Conservation (phyloP, 2,888 invertebrate species). For the Pegoplata infirma region DNA sequence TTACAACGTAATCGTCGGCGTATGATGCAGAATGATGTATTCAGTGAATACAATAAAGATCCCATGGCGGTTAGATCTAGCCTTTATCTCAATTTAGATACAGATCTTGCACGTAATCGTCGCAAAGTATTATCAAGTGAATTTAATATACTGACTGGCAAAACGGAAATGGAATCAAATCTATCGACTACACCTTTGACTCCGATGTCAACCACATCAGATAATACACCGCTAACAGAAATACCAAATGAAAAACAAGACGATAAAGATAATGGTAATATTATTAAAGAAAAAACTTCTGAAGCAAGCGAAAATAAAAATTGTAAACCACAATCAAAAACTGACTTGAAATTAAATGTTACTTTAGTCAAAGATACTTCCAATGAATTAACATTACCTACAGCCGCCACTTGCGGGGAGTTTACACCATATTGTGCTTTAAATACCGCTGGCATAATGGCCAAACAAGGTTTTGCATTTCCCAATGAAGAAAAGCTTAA, state of each 20-base stretch:
- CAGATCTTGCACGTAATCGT: slow-evolving; percentile 68
- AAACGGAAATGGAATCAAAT: neutral
- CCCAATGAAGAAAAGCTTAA: slow-evolving; percentile 35
- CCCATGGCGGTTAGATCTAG: slow-evolving; percentile 62
- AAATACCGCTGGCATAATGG: slow-evolving; percentile 70
- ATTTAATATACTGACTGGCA: slow-evolving; percentile 68
- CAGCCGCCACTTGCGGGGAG: slow-evolving; percentile 29
- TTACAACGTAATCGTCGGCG: slow-evolving; percentile 76
- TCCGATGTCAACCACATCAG: slow-evolving; percentile 71
- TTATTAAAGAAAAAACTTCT: neutral
- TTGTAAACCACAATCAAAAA: slow-evolving; percentile 23
- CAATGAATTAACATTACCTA: neutral
- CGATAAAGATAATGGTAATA: slow-evolving; percentile 64
- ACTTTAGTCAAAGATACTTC: slow-evolving; percentile 40
- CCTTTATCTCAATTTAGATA: slow-evolving; percentile 69
- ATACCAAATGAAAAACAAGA: slow-evolving; percentile 31
- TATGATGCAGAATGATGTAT: slow-evolving; percentile 73
- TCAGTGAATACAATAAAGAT: slow-evolving; percentile 67
- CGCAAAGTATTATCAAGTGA: slow-evolving; percentile 70
- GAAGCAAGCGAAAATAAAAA: slow-evolving; percentile 8
- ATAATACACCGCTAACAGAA: slow-evolving; percentile 48
- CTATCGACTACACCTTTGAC: slow-evolving; percentile 66
- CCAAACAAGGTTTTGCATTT: slow-evolving; percentile 69
- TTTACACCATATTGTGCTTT: slow-evolving; percentile 70
- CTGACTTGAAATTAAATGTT: slow-evolving; percentile 58